These are phyloP conservation scores for Rutilus rutilus DNA, from an alignment of 2,113 vertebrate species.

Conservation along the genomic window DNA sequence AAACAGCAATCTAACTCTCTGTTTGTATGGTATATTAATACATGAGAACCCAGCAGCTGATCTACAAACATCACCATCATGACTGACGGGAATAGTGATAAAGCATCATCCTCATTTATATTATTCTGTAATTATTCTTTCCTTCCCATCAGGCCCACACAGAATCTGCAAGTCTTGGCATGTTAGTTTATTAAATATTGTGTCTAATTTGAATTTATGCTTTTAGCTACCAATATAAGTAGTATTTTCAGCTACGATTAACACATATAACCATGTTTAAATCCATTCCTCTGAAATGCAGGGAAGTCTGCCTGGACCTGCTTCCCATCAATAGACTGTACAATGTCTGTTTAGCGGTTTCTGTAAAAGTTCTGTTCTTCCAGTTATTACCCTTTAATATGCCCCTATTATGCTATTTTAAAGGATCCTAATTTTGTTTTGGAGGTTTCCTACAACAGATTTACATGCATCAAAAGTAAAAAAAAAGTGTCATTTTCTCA, in stretches of 20 bases:
- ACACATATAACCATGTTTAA: neutral
- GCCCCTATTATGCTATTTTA: no score
- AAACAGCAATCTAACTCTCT: conserved; percentile 7
- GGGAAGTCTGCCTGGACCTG: neutral
- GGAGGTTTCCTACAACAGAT: no score
- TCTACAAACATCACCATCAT: conserved; percentile 6
- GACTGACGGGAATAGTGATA: neutral
- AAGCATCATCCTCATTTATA: conserved; percentile 12
- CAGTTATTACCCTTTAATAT: neutral
- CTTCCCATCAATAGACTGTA: neutral
- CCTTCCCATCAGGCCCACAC: neutral
- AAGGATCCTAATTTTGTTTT: no score
- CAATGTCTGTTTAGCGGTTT: neutral
- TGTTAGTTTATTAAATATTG: conserved; percentile 4
- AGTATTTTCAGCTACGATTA: neutral
- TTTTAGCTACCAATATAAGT: neutral
- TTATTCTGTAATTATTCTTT: conserved; percentile 8
- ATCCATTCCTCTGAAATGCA: neutral
- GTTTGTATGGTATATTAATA: neutral
- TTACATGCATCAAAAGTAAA: no score
- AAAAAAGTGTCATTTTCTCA: no score
- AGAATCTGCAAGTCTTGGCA: neutral
- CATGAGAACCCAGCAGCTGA: neutral
- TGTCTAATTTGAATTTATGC: conserved; percentile 9
- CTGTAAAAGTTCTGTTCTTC: neutral